phyloP scores from a whole-genome alignment of 2,113 vertebrate genomes.

The Calidris pugnax region DNA sequence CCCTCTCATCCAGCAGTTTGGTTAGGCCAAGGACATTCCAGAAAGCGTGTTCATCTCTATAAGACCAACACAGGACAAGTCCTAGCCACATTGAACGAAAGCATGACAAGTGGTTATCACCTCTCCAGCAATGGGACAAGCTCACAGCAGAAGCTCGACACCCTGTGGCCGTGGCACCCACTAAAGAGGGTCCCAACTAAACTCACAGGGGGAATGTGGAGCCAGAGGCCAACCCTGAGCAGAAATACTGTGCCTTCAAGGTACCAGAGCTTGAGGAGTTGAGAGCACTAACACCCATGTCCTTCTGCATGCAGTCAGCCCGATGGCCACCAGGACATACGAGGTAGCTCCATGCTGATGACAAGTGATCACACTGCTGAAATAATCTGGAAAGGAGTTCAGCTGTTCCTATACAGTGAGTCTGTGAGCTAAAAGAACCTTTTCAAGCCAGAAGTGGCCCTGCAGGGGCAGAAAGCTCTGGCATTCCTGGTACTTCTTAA shows the following conservation, averaged over 20 bases:
- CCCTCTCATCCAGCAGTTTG: background rate
- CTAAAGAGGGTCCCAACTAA: background rate
- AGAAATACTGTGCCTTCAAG: background rate
- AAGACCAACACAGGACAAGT: background rate
- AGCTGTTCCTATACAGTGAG: background rate
- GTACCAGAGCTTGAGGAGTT: background rate
- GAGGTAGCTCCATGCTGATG: background rate
- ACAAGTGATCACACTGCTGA: background rate
- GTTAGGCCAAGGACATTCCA: background rate
- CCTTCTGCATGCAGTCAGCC: background rate
- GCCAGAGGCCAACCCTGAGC: background rate
- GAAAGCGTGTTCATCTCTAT: background rate
- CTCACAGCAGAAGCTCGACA: background rate
- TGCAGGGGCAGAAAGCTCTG: background rate
- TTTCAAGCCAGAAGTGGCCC: background rate
- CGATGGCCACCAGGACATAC: accelerated
- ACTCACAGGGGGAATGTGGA: background rate
- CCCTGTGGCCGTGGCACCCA: background rate
- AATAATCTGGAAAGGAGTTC: background rate
- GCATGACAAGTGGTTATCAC: background rate
- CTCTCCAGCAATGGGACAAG: accelerated
- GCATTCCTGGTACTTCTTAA: background rate
- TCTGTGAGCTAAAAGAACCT: background rate
- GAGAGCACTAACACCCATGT: background rate
- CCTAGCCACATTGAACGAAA: background rate